These are phyloP conservation scores for Etheostoma perlongum DNA, from an alignment of 2,797 vertebrate species.

Conservation along the genomic window DNA sequence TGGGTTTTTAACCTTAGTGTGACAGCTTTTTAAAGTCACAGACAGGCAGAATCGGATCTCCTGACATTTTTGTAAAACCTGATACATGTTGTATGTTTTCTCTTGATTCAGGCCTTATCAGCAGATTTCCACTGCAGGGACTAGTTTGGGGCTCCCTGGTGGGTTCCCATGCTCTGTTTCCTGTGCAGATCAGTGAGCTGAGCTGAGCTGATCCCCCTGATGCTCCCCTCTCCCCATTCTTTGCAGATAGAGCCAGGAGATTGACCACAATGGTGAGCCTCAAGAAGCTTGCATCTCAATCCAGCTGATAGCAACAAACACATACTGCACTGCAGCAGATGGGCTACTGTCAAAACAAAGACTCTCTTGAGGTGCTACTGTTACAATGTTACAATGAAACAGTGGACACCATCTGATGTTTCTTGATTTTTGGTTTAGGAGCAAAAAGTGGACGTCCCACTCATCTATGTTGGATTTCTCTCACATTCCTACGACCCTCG, in stretches of 20 bases:
- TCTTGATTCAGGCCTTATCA: constrained; percentile 45
- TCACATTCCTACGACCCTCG: constrained; percentile 80
- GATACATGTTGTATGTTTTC: constrained; percentile 18
- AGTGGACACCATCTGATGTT: background rate
- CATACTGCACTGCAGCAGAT: constrained; percentile 23
- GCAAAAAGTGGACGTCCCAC: constrained; percentile 8
- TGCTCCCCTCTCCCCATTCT: constrained; percentile 66
- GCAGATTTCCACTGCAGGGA: constrained; percentile 53
- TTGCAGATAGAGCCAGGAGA: constrained; percentile 59
- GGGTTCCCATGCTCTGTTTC: constrained; percentile 78
- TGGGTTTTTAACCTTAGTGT: background rate
- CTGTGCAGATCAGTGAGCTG: constrained; percentile 78
- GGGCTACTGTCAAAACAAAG: constrained; percentile 52
- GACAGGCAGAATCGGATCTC: background rate
- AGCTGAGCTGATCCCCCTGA: constrained; percentile 76
- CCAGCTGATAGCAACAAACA: constrained; percentile 56
- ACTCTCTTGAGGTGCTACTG: constrained; percentile 3
- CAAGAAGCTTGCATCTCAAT: constrained; percentile 61
- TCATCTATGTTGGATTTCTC: constrained; percentile 72
- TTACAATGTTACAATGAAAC: constrained; percentile 17
- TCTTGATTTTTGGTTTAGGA: constrained; percentile 8
- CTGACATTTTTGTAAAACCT: background rate
- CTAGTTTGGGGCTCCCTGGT: constrained; percentile 56
- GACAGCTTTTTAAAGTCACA: background rate
- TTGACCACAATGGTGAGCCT: constrained; percentile 65